Evolutionary conservation across 92 coral and sea anemone species (phyloP).

Genomic region (Hydrozoanthus gracilis): DNA sequence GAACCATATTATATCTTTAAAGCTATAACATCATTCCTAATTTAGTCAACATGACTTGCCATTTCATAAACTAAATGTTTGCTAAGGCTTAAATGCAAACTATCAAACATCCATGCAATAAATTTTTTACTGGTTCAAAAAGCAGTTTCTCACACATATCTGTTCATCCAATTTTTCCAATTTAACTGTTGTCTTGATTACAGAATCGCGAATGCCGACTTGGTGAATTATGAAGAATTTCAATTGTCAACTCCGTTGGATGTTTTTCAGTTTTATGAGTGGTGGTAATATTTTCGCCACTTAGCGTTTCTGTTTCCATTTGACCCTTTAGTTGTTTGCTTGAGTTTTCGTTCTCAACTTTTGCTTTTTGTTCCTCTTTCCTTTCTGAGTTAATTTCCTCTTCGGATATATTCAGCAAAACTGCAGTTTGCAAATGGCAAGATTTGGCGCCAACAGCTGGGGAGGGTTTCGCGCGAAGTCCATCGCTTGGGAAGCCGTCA

Average conservation of each 20-base stretch:
- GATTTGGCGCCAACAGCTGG: constrained; percentile 9
- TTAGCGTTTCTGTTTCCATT: background rate
- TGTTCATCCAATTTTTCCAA: background rate
- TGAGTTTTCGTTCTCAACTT: background rate
- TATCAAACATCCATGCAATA: background rate
- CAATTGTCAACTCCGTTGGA: constrained; percentile 12
- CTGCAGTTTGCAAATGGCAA: background rate
- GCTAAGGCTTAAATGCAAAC: no score
- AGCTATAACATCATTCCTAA: background rate
- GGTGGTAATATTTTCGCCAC: background rate
- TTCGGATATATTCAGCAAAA: constrained; percentile 32
- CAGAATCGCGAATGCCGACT: constrained; percentile 22
- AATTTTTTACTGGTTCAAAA: background rate
- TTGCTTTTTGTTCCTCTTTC: background rate
- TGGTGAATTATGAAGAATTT: constrained; percentile 25
- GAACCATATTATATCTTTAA: background rate
- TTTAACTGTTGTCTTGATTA: background rate
- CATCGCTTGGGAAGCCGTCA: constrained; percentile 57
- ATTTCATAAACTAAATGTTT: background rate
- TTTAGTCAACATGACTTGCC: background rate
- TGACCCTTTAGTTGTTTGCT: background rate
- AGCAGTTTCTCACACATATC: background rate
- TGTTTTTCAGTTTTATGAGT: background rate
- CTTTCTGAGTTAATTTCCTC: constrained; percentile 7
- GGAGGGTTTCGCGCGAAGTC: constrained; percentile 25